Evolutionary conservation across 2,797 vertebrate species (phyloP), one percentile per base, ranked within the genome.

Genomic region (Notamacropus eugenii): DNA sequence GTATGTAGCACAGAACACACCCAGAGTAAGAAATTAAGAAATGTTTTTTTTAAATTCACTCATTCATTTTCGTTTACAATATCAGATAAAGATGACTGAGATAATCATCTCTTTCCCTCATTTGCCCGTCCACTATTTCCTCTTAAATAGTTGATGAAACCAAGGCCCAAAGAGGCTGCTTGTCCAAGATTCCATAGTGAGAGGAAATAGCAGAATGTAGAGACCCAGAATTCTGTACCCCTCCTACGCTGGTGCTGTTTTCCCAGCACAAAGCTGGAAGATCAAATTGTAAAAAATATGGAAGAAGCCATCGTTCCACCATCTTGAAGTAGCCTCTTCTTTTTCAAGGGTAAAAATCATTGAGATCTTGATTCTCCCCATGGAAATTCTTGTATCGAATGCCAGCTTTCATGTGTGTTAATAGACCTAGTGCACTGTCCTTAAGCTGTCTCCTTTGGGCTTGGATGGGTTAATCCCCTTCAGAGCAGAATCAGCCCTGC

Each of bases 351-450:
- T 13, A 62, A 14, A 52, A 74, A 46, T 40, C 57, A 40, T 2
- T 34, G 34, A 59, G 93, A 55, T 46, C 22, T 82, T 19, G 16
- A 22, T 93, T 95, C 4, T 91, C 55, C 74, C 24, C 12, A 2
- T 52, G 10, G 1, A 11, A 29, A 90, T 16, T 10, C 90, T 87
- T 90, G 52, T 16, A 74, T 16, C 22, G 91, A 74, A 90, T n/a
- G 54, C 91, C 24, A 90, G 58, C 3, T 95, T 97, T 92, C 54
- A 95, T 94, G 5, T 91, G 4, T 52, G 96, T 96, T 93, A 96
- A 92, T 92, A 92, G 93, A 97, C 95, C 74, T 92, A 90, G 5
- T 9, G 12, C 94, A 34, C 58, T 93, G 19, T 58, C 90, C 55
- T 29, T 34, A 67, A 93, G 62, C 1, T 92, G 19, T 92, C 0